phyloP scores from a whole-genome alignment of 2,113 vertebrate species.

The Bolborhynchus lineola region DNA sequence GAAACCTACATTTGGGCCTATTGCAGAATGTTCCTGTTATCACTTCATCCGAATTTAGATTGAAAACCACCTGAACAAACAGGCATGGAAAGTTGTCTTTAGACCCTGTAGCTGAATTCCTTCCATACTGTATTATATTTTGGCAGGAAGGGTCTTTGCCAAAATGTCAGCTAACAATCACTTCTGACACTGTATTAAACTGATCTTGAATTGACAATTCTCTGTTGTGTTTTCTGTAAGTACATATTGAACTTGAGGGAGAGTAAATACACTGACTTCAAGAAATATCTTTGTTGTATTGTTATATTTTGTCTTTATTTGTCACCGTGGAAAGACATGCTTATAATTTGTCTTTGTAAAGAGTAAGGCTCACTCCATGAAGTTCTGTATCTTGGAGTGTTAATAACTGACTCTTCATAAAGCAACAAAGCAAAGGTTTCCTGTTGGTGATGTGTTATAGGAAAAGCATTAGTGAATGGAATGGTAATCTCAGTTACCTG shows the following conservation, averaged over 20 bases:
- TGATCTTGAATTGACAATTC: background rate
- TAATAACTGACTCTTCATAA: background rate
- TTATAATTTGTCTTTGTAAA: background rate
- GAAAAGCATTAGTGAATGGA: background rate
- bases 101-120: background rate
- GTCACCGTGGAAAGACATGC: background rate
- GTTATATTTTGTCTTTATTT: background rate
- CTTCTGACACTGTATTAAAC: background rate
- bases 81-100: background rate
- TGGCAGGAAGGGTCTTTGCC: background rate
- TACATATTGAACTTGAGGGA: background rate
- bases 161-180: background rate
- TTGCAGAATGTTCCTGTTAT: background rate
- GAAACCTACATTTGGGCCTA: background rate
- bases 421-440: background rate
- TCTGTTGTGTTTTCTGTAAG: background rate
- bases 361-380: background rate
- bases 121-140: background rate
- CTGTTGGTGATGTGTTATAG: background rate
- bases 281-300: background rate
- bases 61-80: background rate
- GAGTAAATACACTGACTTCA: background rate
- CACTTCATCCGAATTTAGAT: background rate
- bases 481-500: background rate
- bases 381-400: background rate